Evolutionary conservation across 2,888 invertebrate genomes (phyloP), one percentile per base, ranked within the genome.

Genomic region (Clitarchus hookeri): DNA sequence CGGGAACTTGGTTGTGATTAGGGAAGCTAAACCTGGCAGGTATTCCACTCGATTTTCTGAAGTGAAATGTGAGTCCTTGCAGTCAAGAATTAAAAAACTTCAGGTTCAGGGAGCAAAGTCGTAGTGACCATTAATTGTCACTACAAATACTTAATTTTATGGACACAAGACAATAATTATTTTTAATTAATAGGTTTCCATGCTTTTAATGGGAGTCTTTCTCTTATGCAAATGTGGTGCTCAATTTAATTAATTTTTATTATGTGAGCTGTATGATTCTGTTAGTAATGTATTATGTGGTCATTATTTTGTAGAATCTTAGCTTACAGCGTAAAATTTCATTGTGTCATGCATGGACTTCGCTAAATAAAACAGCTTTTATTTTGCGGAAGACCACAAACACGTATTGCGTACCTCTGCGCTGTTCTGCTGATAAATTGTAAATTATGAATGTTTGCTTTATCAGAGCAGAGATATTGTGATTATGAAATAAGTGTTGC

Each of bases 61-160:
- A 88, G 92, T 92, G 80, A 92, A 92, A 87, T 92, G 92, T 89
- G 92, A 92, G 87, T 92, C 92, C 44, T 91, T 92, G 6, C 91
- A 92, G 88, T 92, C 92, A 53, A 90, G 92, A 84, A 92, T 92
- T 87, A 91, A 92, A 83, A 91, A 91, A 87, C 91, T 92, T 85
- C 92, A 92, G 88, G 90, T 91, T 4, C 92, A 92, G 27, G 86
- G 77, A 65, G 84, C 80, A 78, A 85, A 85, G 27, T 83, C 85
- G 12, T 54, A 86, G 78, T 54, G 80, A 8, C 12, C 25, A 48
- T 23, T 86, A 12, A n/a, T 48, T 44, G 19, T 36, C 25, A 44
- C 44, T 79, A 79, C 27, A n/a, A 79, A 48, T 65, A 16, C 53
- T 2, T 53, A 65, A n/a, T 65, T 65, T 65, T 65, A 48, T 12